phyloP scores from a whole-genome alignment of 2,888 invertebrate species.

The Tuberolachnus salignus region DNA sequence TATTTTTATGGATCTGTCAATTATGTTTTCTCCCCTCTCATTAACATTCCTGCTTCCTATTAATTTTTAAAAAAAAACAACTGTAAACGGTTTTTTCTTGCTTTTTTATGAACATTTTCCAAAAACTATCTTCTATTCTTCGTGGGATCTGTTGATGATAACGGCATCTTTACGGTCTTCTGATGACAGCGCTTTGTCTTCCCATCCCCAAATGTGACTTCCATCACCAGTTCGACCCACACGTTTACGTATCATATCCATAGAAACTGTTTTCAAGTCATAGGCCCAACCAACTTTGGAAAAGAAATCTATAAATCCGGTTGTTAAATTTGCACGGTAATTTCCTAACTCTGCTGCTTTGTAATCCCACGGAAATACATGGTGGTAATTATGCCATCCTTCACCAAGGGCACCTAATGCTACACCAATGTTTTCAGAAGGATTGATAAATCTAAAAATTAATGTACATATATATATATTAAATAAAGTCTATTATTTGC shows the following conservation, averaged over 20 bases:
- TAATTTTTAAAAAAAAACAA: conserved; percentile 36
- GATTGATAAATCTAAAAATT: conserved; percentile 60
- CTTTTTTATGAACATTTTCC: conserved; percentile 29
- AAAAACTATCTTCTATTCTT: conserved; percentile 44
- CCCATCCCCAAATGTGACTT: conserved; percentile 77
- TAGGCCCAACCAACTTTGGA: conserved; percentile 80
- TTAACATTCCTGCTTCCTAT: conserved; percentile 40
- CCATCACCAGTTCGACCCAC: conserved; percentile 79
- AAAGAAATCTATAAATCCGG: conserved; percentile 66
- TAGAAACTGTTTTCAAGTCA: conserved; percentile 77
- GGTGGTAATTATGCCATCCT: conserved; percentile 68
- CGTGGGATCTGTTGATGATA: conserved; percentile 58
- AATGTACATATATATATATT: conserved; percentile 21
- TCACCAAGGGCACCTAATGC: conserved; percentile 60
- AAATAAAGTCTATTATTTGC: background rate
- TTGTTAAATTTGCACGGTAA: conserved; percentile 60
- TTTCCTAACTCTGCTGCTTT: conserved; percentile 61
- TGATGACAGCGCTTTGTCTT: conserved; percentile 68
- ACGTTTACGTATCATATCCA: conserved; percentile 71
- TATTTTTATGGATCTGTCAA: conserved; percentile 42
- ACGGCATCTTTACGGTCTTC: conserved; percentile 60
- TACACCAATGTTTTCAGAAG: conserved; percentile 60
- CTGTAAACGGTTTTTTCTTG: conserved; percentile 18
- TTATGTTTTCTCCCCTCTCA: conserved; percentile 34
- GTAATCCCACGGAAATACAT: conserved; percentile 65